Conservation (phyloP, 2,797 vertebrate genomes). For the Orestias chungarensis region DNA sequence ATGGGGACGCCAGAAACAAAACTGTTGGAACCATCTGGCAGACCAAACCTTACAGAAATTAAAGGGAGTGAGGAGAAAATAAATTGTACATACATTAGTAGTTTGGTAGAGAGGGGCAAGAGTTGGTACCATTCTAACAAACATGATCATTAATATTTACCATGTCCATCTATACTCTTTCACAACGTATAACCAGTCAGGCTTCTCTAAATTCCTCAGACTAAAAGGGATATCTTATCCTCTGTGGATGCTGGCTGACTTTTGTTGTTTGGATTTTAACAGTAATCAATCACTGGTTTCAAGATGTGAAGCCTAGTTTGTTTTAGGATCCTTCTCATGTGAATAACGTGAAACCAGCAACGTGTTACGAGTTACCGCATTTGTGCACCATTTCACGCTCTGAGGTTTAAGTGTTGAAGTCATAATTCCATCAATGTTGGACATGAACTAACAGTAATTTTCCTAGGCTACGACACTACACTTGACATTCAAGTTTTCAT, state of each 20-base stretch:
- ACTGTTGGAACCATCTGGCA: not conserved
- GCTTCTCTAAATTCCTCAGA: too few species aligned
- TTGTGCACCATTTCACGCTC: not conserved
- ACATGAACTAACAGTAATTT: not conserved
- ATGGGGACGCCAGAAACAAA: conserved; percentile 49
- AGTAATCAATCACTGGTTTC: not conserved
- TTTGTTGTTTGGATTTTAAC: not conserved
- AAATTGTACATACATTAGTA: not conserved
- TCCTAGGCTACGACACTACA: not conserved
- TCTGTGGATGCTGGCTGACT: not conserved
- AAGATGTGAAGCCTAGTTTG: not conserved
- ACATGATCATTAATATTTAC: not conserved
- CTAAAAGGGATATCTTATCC: too few species aligned
- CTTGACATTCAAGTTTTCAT: not conserved
- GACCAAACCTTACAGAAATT: not conserved
- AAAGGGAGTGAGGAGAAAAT: not conserved
- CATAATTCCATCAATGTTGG: not conserved
- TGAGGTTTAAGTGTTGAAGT: not conserved
- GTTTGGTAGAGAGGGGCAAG: not conserved
- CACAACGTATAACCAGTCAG: not conserved
- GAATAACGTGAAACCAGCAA: not conserved
- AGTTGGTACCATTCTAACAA: not conserved
- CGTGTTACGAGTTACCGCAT: too few species aligned
- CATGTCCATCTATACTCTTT: not conserved
- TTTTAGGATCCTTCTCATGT: not conserved